phyloP scores from a whole-genome alignment of 2,113 vertebrate genomes.

The Tor tambroides region DNA sequence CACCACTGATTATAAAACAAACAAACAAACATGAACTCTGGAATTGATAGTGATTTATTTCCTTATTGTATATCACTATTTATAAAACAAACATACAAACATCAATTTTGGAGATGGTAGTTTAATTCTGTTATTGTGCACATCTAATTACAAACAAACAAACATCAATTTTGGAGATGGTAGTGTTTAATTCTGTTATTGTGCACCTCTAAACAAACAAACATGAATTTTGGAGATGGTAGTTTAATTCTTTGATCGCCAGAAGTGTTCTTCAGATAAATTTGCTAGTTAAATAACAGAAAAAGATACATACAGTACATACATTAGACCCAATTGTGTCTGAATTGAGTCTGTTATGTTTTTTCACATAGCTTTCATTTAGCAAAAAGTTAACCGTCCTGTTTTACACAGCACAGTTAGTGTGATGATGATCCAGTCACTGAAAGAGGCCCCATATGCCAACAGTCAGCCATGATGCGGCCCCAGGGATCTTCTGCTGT shows the following conservation, averaged over 20 bases:
- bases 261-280: neutral
- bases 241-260: neutral
- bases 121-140: neutral
- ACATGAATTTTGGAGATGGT: neutral
- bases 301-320: neutral
- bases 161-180: neutral
- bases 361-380: neutral
- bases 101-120: no score
- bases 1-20: neutral
- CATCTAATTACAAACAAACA: neutral
- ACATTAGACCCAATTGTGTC: neutral
- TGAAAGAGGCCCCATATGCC: constrained; percentile 17
- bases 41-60: neutral
- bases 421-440: constrained; percentile 7
- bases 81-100: neutral
- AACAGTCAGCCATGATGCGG: neutral
- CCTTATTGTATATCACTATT: neutral
- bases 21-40: neutral
- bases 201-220: neutral
- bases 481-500: neutral
- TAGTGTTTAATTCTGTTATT: neutral
- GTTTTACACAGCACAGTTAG: neutral
- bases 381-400: neutral
- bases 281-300: neutral
- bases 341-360: neutral